A percentile compares a stretch with the other conserved stretches of the same genome.
phyloP scores from a whole-genome alignment of 2,113 vertebrate species.

The Syngnathus typhle region DNA sequence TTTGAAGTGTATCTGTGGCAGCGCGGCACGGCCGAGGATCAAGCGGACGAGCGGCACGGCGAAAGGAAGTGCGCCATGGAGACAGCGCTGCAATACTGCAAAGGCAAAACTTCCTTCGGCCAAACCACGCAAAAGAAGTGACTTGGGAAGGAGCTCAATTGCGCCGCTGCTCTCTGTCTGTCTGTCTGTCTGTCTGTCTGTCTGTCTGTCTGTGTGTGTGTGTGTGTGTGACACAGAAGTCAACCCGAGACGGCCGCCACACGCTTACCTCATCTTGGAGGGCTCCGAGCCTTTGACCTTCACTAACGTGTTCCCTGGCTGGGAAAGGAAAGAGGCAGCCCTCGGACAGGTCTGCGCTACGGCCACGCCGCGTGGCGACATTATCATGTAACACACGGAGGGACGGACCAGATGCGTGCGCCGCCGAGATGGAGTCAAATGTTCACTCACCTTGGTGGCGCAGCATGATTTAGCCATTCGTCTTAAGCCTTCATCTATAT shows the following conservation, averaged over 20 bases:
- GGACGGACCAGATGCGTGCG: background rate
- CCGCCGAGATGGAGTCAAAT: background rate
- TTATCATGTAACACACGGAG: background rate
- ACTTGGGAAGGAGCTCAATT: background rate
- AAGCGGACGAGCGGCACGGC: constrained; percentile 51
- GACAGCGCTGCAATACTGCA: constrained; percentile 72
- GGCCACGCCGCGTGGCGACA: background rate
- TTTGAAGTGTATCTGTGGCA: constrained; percentile 78
- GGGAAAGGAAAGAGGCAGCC: constrained; percentile 58
- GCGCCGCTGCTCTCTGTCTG: constrained; percentile 1
- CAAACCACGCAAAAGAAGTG: background rate
- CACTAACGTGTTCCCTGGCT: constrained; percentile 75
- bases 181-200: background rate
- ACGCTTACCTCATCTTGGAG: constrained; percentile 69
- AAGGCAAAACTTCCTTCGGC: constrained; percentile 48
- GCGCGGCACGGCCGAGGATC: constrained; percentile 25
- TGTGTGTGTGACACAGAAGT: constrained; percentile 62
- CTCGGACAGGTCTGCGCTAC: constrained; percentile 48
- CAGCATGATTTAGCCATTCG: background rate
- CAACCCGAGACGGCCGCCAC: constrained; percentile 66
- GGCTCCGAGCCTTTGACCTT: constrained; percentile 74
- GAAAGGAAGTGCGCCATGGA: constrained; percentile 72
- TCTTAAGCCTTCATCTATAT: background rate
- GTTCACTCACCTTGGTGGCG: background rate
- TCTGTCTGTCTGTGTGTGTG: background rate